These are phyloP conservation scores for Sinelater perroti DNA, from an alignment of 2,888 invertebrate genomes.

Conservation along the genomic window DNA sequence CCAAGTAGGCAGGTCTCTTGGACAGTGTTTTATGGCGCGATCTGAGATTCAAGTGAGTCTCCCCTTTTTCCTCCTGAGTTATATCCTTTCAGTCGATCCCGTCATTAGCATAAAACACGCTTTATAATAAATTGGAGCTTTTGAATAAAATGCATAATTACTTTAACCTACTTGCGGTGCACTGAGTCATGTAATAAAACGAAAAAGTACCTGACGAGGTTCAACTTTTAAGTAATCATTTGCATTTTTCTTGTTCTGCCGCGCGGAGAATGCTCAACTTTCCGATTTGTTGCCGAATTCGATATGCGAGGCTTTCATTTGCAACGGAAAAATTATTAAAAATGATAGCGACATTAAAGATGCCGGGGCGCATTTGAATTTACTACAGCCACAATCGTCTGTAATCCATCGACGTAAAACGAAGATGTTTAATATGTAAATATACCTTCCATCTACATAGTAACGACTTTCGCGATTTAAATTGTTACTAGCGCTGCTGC, in stretches of 20 bases:
- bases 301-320: constrained; percentile 38
- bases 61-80: constrained; percentile 48
- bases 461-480: constrained; percentile 45
- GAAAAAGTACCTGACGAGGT: constrained; percentile 55
- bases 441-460: constrained; percentile 50
- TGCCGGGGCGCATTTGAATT: constrained; percentile 38
- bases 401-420: constrained; percentile 38
- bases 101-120: constrained; percentile 54
- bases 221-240: constrained; percentile 49
- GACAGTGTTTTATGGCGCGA: constrained; percentile 52
- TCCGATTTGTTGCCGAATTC: constrained; percentile 32
- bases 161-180: constrained; percentile 56
- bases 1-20: constrained; percentile 46
- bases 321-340: constrained; percentile 43
- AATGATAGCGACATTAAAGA: constrained; percentile 38
- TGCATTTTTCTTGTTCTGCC: constrained; percentile 48
- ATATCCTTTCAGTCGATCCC: constrained; percentile 54
- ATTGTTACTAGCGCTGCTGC: constrained; percentile 41
- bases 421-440: constrained; percentile 48
- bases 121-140: constrained; percentile 57
- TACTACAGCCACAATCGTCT: constrained; percentile 40
- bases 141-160: constrained; percentile 58
- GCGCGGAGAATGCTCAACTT: constrained; percentile 33
- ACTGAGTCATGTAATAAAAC: constrained; percentile 51
- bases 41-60: constrained; percentile 48